Evolutionary conservation across 2,888 invertebrate genomes (phyloP).

Genomic region (Orthosia gothica): DNA sequence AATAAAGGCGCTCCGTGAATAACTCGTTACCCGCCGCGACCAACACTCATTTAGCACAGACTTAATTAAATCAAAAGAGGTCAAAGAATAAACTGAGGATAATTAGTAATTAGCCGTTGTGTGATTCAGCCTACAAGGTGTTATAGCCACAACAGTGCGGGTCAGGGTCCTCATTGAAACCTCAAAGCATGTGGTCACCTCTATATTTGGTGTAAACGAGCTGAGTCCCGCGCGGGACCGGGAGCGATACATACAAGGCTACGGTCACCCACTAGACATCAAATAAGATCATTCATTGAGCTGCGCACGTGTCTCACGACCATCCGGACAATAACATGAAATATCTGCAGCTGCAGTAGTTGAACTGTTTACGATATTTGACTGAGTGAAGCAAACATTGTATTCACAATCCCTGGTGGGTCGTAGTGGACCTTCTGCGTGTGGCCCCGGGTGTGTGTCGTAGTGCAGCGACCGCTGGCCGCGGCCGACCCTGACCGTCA

Average conservation of each 20-base stretch:
- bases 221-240: constrained; percentile 22
- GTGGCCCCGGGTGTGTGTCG: constrained; percentile 40
- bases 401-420: not conserved
- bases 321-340: not conserved
- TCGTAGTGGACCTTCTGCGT: constrained; percentile 38
- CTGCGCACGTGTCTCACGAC: not conserved
- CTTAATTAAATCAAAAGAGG: constrained; percentile 66
- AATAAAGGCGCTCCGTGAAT: constrained; percentile 22
- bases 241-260: constrained; percentile 16
- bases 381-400: not conserved
- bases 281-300: constrained; percentile 1
- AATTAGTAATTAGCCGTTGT: constrained; percentile 62
- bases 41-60: constrained; percentile 40
- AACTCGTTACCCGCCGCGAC: constrained; percentile 25
- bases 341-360: not conserved
- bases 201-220: constrained; percentile 57
- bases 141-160: constrained; percentile 36
- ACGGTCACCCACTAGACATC: constrained; percentile 5
- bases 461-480: constrained; percentile 77
- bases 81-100: constrained; percentile 62
- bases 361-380: not conserved
- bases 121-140: constrained; percentile 49
- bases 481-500: constrained; percentile 80
- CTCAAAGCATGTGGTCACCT: constrained; percentile 63
- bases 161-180: constrained; percentile 63